Evolutionary conservation across 2,113 vertebrate species (phyloP).

Genomic region (Pelobates fuscus): DNA sequence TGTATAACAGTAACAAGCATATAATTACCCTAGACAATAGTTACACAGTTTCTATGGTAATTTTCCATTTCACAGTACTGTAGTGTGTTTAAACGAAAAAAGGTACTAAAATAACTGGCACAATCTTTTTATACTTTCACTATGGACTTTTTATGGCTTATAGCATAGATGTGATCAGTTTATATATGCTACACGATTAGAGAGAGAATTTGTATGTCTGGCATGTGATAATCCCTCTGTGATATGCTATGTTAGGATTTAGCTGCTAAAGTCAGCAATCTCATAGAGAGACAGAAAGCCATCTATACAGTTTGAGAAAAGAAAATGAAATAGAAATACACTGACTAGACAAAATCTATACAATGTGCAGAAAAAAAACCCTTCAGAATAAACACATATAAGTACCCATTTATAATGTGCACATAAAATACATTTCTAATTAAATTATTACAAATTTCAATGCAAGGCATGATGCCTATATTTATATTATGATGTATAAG

Average conservation of each 20-base stretch:
- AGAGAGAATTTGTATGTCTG: slow-evolving; percentile 36
- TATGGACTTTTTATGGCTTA: slow-evolving; percentile 16
- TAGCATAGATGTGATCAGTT: slow-evolving; percentile 41
- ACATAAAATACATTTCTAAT: too few relatives aligned
- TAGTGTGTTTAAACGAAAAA: neutral
- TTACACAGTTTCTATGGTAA: too few relatives aligned
- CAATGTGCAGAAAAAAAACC: too few relatives aligned
- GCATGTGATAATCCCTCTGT: slow-evolving; percentile 35
- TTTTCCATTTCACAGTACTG: too few relatives aligned
- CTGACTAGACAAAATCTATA: too few relatives aligned
- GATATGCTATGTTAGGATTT: slow-evolving; percentile 43
- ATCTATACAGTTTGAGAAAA: neutral
- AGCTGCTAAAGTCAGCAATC: slow-evolving; percentile 44
- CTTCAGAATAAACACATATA: too few relatives aligned
- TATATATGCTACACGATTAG: slow-evolving; percentile 36
- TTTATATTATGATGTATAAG: too few relatives aligned
- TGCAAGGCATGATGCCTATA: too few relatives aligned
- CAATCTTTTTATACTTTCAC: neutral
- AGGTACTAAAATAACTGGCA: neutral
- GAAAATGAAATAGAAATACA: slow-evolving; percentile 2
- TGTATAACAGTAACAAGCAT: too few relatives aligned
- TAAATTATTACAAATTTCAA: too few relatives aligned
- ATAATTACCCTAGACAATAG: too few relatives aligned
- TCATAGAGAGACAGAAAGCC: slow-evolving; percentile 14
- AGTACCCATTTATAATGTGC: too few relatives aligned